Percentiles rank a stretch among this genome's conserved stretches.
These are phyloP conservation scores for Magallana angulata DNA, from an alignment of 1,140 invertebrate genomes.

Conservation along the genomic window DNA sequence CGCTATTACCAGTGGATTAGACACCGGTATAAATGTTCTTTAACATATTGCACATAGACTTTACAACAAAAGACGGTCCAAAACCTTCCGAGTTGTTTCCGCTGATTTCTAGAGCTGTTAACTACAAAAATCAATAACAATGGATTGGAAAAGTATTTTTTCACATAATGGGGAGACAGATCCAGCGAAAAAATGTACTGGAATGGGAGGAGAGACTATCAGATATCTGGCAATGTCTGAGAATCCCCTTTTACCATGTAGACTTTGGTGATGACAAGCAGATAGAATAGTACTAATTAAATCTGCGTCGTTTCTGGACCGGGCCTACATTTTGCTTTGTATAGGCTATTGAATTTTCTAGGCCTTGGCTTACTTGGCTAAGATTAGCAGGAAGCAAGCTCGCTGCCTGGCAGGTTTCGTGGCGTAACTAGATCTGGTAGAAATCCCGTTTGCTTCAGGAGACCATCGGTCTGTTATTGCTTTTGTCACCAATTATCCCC, in stretches of 20 bases:
- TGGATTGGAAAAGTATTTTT: not conserved
- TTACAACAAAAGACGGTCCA: not conserved
- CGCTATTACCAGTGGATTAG: not conserved
- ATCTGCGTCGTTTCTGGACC: not conserved
- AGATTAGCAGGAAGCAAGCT: not conserved
- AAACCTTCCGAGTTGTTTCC: conserved; percentile 5
- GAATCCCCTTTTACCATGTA: not conserved
- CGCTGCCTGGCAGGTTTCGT: not conserved
- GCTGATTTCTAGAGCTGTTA: conserved; percentile 11
- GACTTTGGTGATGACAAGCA: not conserved
- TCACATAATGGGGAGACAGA: not conserved
- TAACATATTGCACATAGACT: not conserved
- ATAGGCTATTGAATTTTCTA: not conserved
- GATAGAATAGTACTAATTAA: conserved; percentile 30
- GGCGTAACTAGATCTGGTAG: not conserved
- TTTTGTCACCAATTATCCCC: no score
- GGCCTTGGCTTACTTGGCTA: not conserved
- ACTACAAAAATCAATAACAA: conserved; percentile 16
- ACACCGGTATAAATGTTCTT: not conserved
- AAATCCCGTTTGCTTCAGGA: not conserved
- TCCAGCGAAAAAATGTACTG: not conserved
- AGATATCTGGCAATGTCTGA: conserved; percentile 9
- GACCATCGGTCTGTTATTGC: not conserved
- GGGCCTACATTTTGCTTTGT: not conserved
- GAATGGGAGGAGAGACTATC: not conserved